Evolutionary conservation across 30 jellyfish, hydroid and myxozoan species (phyloP), one percentile per base, ranked within the genome.

Genomic region (Cassiopea andromeda): DNA sequence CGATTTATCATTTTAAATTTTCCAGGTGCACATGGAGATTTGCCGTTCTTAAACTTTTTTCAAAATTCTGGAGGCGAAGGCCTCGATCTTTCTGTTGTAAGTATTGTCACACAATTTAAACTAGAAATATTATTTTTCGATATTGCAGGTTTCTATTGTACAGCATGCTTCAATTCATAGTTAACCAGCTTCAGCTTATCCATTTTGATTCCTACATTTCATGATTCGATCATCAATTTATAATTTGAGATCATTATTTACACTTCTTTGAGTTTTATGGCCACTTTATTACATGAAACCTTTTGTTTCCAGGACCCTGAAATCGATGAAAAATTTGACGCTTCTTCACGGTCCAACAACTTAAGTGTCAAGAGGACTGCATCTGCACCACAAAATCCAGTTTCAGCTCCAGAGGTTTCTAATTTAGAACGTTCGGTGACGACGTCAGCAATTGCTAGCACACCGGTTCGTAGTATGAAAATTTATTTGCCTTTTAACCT

Each of bases 11-110:
- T 27, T 27, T 27, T 27, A 27, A 27, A 27, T 27, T 19, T 48
- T 46, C 2, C 84, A 89, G 96, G 96, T 69, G 92, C 88, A 4
- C 83, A 80, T n/a, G 88, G 79, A 43, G 91, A 89, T 47, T 70
- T 89, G 44, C 96, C 92, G 18, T 81, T 89, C 81, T 64, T 80
- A 58, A 89, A 73, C 46, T 89, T 89, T 81, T 80, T 89, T 76
- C 96, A 82, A 81, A 73, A 76, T 60, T 69, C 96, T 60, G 89
- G 88, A 47, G 60, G 75, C 38, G 80, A 87, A 44, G 78, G 83
- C 47, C 67, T 87, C 80, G 94, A 87, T 45, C 46, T 87, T 48
- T 87, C 94, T n/a, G 38, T 78, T 71, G 94, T 87, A 43, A 77
- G 94, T 54, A 77, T 54, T 27, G 38, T 27, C 38, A 27, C 38